Percentiles rank a stretch among this genome's conserved stretches.
These are phyloP conservation scores for Alces alces DNA, from an alignment of 2,113 vertebrate genomes.

Conservation along the genomic window DNA sequence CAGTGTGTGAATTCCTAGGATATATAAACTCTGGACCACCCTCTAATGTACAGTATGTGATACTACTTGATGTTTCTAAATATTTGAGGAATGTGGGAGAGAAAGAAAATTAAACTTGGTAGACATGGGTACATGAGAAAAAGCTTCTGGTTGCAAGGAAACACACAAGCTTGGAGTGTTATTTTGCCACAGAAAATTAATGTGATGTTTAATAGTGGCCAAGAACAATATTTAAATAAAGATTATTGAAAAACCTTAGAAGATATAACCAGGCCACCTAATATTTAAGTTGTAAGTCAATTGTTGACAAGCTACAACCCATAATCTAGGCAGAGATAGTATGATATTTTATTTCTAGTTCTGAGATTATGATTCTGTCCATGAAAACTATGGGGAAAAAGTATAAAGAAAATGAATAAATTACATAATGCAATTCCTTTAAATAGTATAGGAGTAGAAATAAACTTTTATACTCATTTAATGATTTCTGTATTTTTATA, in stretches of 20 bases:
- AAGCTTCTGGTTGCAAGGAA: not conserved
- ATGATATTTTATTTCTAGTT: not conserved
- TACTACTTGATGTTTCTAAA: not conserved
- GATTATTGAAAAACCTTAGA: not conserved
- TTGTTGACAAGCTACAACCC: not conserved
- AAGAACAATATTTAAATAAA: not conserved
- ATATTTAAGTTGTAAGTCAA: not conserved
- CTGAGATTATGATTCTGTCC: not conserved
- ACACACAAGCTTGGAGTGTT: not conserved
- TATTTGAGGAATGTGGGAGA: not conserved
- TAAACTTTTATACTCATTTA: not conserved
- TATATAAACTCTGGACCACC: not conserved
- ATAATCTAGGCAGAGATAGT: not conserved
- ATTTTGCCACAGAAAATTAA: not conserved
- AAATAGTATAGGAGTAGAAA: not conserved
- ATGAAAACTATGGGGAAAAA: not conserved
- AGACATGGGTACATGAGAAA: not conserved
- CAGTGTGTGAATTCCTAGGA: not conserved
- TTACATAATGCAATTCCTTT: not conserved
- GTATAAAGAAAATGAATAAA: not conserved
- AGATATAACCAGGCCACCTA: accelerated
- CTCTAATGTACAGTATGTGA: not conserved
- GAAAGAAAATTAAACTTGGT: not conserved
- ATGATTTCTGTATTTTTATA: not conserved
- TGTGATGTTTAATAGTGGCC: not conserved